A percentile compares a stretch with the other conserved stretches of the same genome.
Evolutionary conservation across 2,888 invertebrate species (phyloP).

Genomic region (Clostera curtula): DNA sequence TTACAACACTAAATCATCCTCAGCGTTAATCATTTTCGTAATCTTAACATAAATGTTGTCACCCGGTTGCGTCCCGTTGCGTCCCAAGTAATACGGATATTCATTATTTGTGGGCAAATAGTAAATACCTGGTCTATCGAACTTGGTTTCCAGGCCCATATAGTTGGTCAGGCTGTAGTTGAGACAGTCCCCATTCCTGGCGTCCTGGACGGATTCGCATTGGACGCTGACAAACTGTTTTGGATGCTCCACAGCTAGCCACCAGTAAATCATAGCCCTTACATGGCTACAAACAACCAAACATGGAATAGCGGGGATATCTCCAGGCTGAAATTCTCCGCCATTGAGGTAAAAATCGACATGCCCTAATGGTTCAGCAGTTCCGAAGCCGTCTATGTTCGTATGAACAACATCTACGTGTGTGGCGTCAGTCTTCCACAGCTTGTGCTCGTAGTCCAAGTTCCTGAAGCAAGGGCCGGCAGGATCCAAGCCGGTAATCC

Average conservation of each 20-base stretch:
- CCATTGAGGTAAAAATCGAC: constrained; percentile 61
- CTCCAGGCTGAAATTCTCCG: constrained; percentile 58
- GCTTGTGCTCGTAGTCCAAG: constrained; percentile 33
- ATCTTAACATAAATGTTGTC: constrained; percentile 51
- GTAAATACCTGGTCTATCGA: constrained; percentile 46
- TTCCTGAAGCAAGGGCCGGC: constrained; percentile 59
- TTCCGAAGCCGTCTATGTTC: constrained; percentile 65
- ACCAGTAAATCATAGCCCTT: constrained; percentile 49
- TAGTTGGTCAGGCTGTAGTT: constrained; percentile 46
- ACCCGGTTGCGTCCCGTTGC: constrained; percentile 46
- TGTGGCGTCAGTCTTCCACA: constrained; percentile 38
- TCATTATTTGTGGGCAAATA: constrained; percentile 52
- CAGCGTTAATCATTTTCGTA: constrained; percentile 39
- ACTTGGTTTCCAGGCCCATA: constrained; percentile 46
- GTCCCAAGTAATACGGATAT: constrained; percentile 55
- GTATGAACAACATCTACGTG: constrained; percentile 55
- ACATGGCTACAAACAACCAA: constrained; percentile 53
- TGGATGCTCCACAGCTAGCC: constrained; percentile 58
- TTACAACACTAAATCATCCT: constrained; percentile 35
- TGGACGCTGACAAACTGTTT: constrained; percentile 51
- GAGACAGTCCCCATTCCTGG: constrained; percentile 50
- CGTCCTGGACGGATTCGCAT: constrained; percentile 53
- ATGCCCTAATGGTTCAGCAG: constrained; percentile 53
- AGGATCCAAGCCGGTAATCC: constrained; percentile 57
- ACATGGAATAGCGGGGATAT: constrained; percentile 52